Evolutionary conservation across 2,797 vertebrate genomes (phyloP), one percentile per base, ranked within the genome.

Genomic region (Danio albolineatus): DNA sequence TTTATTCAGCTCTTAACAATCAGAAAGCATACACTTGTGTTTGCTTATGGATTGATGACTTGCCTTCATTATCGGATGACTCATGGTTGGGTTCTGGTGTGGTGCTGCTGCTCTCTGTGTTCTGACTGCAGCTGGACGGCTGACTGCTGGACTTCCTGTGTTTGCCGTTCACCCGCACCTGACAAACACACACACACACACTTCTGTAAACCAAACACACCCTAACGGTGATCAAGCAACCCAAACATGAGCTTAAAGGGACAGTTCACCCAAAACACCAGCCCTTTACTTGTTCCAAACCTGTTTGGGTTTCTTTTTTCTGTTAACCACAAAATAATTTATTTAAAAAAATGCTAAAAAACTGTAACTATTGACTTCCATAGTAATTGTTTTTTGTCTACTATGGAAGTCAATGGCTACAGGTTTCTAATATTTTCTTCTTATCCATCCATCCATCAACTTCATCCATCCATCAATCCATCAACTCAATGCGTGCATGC

Each of bases 41-140:
- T 21, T 38, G 79, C 12, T 14, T 19, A 14, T 72, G 19, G 6
- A 13, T 28, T 59, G 12, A 49, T 21, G 66, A 43, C 84, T 90
- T 85, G 91, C 96, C 95, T 86, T 98, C 97, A 43, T 96, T 96
- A 21, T 98, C 97, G 0, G 97, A 99, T 71, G 96, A 95, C 86
- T 97, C 97, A 0, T 95, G 96, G 16, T 94, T 94, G 7, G 98
- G 97, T 83, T 98, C 97, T 0, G 98, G 97, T 0, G 97, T 98
- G 66, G 95, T 97, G 88, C 96, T 96, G 86, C 97, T 98, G 92
- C 96, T 98, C 89, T 98, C 97, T 0, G 97, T 98, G 89, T 95
- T 96, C 89, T 97, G 98, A 92, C 97, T 98, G 89, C 96, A 96
- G 87, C 94, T 97, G 60, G 97, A 98, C 0, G 97, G 97, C 87